These are phyloP conservation scores for Cancer borealis DNA, from an alignment of 2,888 invertebrate species.

Conservation along the genomic window DNA sequence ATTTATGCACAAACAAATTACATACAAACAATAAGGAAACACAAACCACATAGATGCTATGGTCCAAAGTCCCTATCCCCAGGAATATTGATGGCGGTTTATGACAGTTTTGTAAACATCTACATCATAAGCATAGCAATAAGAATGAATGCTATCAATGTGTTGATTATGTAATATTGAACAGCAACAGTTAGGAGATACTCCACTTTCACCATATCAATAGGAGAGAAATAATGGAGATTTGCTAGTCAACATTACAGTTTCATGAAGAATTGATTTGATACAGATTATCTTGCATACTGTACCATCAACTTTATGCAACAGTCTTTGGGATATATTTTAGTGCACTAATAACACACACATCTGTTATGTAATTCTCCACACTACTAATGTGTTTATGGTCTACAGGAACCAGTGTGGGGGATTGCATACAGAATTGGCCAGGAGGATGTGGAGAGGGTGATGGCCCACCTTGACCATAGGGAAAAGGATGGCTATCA, in stretches of 20 bases:
- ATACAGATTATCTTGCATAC: neutral
- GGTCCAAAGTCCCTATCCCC: neutral
- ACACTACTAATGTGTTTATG: neutral
- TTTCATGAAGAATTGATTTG: neutral
- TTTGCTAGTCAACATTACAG: neutral
- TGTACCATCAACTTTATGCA: neutral
- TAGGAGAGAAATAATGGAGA: neutral
- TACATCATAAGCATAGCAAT: neutral
- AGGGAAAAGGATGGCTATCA: constrained; percentile 96
- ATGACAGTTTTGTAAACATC: neutral
- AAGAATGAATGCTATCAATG: neutral
- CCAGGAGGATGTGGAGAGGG: constrained; percentile 77
- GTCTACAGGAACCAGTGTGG: constrained; percentile 72
- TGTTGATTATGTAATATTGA: neutral
- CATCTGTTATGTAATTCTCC: neutral
- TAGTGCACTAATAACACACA: neutral
- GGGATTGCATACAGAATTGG: constrained; percentile 72
- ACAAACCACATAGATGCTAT: neutral
- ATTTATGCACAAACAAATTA: neutral
- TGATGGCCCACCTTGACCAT: constrained; percentile 88
- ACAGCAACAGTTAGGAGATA: neutral
- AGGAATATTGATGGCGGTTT: neutral
- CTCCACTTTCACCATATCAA: neutral
- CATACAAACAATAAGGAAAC: neutral
- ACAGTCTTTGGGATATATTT: neutral